Evolutionary conservation across 2,797 vertebrate genomes (phyloP).

Genomic region (Mus spretus): DNA sequence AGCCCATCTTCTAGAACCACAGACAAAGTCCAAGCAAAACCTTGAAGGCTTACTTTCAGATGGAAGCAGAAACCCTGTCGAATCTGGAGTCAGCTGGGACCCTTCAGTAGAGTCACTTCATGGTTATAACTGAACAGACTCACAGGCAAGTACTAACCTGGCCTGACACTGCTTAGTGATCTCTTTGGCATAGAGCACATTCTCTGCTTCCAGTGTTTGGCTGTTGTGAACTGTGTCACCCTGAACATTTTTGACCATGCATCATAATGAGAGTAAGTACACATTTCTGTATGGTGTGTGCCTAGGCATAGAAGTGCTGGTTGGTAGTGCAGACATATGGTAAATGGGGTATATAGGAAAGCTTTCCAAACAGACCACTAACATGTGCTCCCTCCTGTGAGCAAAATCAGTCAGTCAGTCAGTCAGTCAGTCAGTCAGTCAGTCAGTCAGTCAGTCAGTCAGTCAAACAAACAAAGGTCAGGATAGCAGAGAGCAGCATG

Average conservation of each 20-base stretch:
- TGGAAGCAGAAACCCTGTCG: background rate
- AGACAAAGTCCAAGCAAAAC: background rate
- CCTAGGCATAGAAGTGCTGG: background rate
- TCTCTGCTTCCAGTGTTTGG: background rate
- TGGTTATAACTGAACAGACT: background rate
- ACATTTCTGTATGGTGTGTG: background rate
- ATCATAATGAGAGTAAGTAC: too few species aligned
- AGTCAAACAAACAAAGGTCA: background rate
- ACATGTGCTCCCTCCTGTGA: background rate
- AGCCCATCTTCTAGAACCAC: background rate
- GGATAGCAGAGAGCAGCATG: background rate
- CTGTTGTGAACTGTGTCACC: background rate
- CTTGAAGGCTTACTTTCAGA: background rate
- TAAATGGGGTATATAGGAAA: background rate
- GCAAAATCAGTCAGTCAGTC: background rate
- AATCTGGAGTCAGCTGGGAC: background rate
- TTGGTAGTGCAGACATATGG: background rate
- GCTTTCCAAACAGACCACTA: background rate
- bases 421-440: background rate
- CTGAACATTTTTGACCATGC: background rate
- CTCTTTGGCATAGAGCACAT: background rate
- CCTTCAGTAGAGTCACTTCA: background rate
- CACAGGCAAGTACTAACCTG: background rate
- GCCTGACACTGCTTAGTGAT: background rate
- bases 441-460: too few species aligned